Evolutionary conservation across 2,113 vertebrate genomes (phyloP).

Genomic region (Origma solitaria): DNA sequence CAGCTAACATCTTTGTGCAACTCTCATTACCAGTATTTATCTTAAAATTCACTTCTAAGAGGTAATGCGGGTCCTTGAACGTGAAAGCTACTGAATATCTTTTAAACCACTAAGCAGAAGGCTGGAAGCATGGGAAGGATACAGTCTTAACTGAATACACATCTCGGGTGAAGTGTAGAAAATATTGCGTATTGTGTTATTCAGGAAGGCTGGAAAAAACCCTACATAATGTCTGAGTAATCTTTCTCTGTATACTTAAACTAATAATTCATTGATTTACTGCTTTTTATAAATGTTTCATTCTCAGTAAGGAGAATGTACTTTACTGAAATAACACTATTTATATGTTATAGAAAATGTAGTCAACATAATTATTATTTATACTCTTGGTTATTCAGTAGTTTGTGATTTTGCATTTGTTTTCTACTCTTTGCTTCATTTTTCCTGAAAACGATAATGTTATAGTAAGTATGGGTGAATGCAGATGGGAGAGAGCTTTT

Average conservation of each 20-base stretch:
- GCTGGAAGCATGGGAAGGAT: not conserved
- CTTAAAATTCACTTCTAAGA: constrained; percentile 7
- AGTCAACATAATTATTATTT: not conserved
- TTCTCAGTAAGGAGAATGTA: not conserved
- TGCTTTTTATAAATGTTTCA: not conserved
- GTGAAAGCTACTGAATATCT: not conserved
- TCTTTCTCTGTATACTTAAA: not conserved
- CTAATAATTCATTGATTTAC: not conserved
- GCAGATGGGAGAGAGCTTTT: not conserved
- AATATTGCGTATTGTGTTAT: not conserved
- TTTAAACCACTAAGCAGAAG: not conserved
- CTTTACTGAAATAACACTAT: not conserved
- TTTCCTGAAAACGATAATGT: not conserved
- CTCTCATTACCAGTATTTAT: constrained; percentile 23
- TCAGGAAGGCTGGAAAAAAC: not conserved
- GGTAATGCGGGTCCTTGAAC: not conserved
- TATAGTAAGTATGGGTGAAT: not conserved
- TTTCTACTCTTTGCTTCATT: not conserved
- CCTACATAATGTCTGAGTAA: not conserved
- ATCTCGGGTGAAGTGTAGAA: not conserved
- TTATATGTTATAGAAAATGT: not conserved
- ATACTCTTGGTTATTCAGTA: not conserved
- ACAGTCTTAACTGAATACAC: not conserved
- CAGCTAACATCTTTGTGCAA: not conserved
- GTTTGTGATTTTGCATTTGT: not conserved